Evolutionary conservation across 1,140 invertebrate genomes (phyloP).

Genomic region (Pogonus chalceus): DNA sequence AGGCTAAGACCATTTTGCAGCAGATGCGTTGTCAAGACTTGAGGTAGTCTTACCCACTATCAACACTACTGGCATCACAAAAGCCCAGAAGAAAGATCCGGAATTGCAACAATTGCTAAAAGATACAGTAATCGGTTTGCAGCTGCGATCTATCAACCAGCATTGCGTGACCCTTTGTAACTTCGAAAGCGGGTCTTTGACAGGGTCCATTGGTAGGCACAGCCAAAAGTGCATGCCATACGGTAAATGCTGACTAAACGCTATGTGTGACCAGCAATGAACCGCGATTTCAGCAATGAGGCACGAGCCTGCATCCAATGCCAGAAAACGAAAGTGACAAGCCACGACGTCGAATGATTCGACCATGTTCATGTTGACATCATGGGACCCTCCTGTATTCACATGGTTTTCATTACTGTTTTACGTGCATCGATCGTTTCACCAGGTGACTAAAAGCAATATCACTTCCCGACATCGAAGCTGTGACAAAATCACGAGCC

Average conservation of each 20-base stretch:
- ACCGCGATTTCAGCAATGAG: constrained; percentile 17
- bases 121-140: neutral
- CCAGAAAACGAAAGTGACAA: constrained; percentile 20
- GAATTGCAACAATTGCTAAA: neutral
- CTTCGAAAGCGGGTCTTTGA: constrained; percentile 18
- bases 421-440: constrained; percentile 37
- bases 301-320: constrained; percentile 17
- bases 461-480: constrained; percentile 33
- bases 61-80: neutral
- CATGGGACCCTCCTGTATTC: constrained; percentile 28
- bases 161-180: constrained; percentile 19
- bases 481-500: constrained; percentile 27
- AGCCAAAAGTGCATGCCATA: constrained; percentile 20
- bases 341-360: constrained; percentile 22
- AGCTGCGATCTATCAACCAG: constrained; percentile 3
- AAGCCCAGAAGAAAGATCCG: neutral
- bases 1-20: constrained; percentile 26
- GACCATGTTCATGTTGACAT: constrained; percentile 27
- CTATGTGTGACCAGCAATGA: constrained; percentile 22
- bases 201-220: constrained; percentile 23
- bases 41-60: constrained; percentile 9
- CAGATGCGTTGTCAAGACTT: constrained; percentile 26
- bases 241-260: constrained; percentile 13
- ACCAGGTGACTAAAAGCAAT: constrained; percentile 39
- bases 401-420: constrained; percentile 25